Conservation (phyloP, 2,797 vertebrate species). For the Salmo trutta region DNA sequence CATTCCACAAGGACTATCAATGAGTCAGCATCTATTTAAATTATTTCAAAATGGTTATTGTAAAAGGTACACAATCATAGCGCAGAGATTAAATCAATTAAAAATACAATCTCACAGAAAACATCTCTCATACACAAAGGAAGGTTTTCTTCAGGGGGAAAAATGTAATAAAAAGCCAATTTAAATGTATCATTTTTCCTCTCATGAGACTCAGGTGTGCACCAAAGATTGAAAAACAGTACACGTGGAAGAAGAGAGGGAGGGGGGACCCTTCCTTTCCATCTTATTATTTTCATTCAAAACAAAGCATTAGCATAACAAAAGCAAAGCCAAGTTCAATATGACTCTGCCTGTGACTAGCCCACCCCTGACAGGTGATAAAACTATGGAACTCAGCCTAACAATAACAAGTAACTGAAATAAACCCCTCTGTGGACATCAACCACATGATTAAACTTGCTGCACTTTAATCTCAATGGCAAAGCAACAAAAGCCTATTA, state of each 20-base stretch:
- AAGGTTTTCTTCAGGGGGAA: conserved; percentile 13
- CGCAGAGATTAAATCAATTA: background rate
- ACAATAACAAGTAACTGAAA: conserved; percentile 43
- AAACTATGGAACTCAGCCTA: background rate
- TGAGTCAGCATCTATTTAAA: conserved; percentile 11
- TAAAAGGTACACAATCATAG: background rate
- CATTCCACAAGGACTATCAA: background rate
- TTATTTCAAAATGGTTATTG: conserved; percentile 10
- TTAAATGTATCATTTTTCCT: conserved; percentile 36
- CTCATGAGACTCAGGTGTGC: background rate
- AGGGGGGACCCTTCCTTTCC: background rate
- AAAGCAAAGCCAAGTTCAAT: conserved; percentile 27
- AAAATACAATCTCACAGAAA: background rate
- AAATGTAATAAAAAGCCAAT: conserved; percentile 33
- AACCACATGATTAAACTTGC: conserved; percentile 17
- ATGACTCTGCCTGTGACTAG: conserved; percentile 13
- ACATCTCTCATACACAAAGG: too few species aligned
- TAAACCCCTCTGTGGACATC: conserved; percentile 46
- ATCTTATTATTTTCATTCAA: conserved; percentile 35
- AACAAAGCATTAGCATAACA: conserved; percentile 50
- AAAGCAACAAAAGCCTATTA: conserved; percentile 6
- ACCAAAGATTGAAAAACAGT: conserved; percentile 10
- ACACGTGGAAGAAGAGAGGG: background rate
- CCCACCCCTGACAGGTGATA: background rate
- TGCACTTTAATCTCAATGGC: background rate